phyloP scores from a whole-genome alignment of 2,888 invertebrate genomes.

The Agrotis exclamationis region DNA sequence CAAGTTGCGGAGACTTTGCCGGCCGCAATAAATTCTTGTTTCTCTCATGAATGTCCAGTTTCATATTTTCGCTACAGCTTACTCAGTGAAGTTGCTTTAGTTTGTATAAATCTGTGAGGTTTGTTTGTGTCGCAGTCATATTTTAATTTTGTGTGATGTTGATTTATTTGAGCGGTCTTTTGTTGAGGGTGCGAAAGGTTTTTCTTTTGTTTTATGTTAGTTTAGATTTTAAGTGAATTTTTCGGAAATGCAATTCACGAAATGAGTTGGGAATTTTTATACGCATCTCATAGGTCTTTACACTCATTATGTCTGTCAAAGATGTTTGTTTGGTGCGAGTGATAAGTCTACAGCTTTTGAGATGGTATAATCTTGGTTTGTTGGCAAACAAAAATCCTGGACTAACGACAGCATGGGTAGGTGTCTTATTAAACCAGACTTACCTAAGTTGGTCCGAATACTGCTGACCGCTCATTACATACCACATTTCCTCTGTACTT shows the following conservation, averaged over 20 bases:
- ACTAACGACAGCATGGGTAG: too few relatives aligned
- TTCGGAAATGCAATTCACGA: constrained; percentile 1
- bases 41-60: constrained; percentile 61
- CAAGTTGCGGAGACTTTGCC: constrained; percentile 43
- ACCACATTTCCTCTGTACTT: too few relatives aligned
- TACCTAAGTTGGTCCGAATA: too few relatives aligned
- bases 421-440: too few relatives aligned
- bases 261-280: neutral
- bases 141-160: constrained; percentile 40
- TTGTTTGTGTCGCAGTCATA: constrained; percentile 44
- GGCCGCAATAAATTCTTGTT: constrained; percentile 62
- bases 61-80: constrained; percentile 61
- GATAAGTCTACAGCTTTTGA: neutral
- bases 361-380: too few relatives aligned
- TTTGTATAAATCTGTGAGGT: constrained; percentile 46
- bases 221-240: neutral
- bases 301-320: neutral
- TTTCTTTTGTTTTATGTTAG: neutral
- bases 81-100: constrained; percentile 50
- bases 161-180: constrained; percentile 32
- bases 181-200: neutral
- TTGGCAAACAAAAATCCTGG: too few relatives aligned
- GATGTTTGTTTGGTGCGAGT: neutral
- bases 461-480: too few relatives aligned
- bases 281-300: neutral